phyloP scores from a whole-genome alignment of 2,113 vertebrate genomes.

The Pycnonotus jocosus region DNA sequence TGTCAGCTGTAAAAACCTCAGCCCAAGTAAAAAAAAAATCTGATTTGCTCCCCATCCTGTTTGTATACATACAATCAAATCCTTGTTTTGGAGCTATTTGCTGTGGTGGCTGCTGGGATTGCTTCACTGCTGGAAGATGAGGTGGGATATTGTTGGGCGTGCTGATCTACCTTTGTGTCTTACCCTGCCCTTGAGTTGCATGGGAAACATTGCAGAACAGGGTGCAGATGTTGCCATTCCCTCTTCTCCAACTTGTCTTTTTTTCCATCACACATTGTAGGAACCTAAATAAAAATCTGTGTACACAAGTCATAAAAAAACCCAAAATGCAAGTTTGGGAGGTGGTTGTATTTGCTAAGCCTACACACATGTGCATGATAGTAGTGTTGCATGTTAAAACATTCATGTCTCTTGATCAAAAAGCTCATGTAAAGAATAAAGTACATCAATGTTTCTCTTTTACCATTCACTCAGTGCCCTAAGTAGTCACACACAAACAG shows the following conservation, averaged over 20 bases:
- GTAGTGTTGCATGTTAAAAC: constrained; percentile 41
- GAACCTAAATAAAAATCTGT: not conserved
- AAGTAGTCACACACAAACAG: constrained; percentile 11
- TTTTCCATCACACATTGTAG: not conserved
- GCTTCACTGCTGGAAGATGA: not conserved
- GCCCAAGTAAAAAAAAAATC: not conserved
- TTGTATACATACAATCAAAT: not conserved
- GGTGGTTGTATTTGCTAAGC: not conserved
- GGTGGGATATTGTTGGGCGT: not conserved
- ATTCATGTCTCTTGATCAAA: constrained; percentile 52
- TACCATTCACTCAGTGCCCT: not conserved
- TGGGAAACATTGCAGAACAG: not conserved
- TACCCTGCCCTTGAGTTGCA: not conserved
- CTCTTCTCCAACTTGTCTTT: not conserved
- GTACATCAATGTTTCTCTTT: constrained; percentile 47
- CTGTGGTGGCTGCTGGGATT: not conserved
- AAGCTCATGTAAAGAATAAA: constrained; percentile 12
- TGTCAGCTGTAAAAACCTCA: not conserved
- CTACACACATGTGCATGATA: not conserved
- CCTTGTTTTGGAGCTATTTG: not conserved
- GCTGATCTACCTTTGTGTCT: not conserved
- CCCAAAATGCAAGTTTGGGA: not conserved
- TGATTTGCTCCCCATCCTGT: not conserved
- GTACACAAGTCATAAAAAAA: not conserved
- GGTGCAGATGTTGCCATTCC: not conserved